These are phyloP conservation scores for Gallinago jamesoni DNA, from an alignment of 2,113 vertebrate species.

Conservation along the genomic window DNA sequence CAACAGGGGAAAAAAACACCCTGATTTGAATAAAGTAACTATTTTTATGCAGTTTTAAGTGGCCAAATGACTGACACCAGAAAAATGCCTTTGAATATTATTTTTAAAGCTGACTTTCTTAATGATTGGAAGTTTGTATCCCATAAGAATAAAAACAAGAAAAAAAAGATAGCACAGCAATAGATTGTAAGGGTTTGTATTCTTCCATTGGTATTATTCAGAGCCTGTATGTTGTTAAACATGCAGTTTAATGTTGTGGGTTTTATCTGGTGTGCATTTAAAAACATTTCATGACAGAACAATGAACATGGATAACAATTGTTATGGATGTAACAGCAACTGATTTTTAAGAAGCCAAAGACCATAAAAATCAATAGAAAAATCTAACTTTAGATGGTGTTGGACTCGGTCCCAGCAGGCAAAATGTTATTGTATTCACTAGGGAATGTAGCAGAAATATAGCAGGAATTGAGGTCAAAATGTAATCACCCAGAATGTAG, in stretches of 20 bases:
- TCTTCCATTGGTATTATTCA: neutral
- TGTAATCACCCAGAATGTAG: constrained; percentile 8
- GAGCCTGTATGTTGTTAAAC: neutral
- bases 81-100: neutral
- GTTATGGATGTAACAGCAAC: neutral
- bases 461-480: constrained; percentile 41
- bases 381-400: neutral
- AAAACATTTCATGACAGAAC: neutral
- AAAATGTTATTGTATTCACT: neutral
- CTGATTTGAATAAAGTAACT: neutral
- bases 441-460: neutral
- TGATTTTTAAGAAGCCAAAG: neutral
- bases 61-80: neutral
- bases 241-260: neutral
- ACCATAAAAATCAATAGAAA: constrained; percentile 5
- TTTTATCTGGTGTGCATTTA: neutral
- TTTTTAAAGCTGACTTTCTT: neutral
- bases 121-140: neutral
- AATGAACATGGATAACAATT: neutral
- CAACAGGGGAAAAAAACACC: neutral
- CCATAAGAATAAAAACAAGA: neutral
- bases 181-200: neutral
- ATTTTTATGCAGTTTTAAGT: neutral
- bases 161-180: neutral
- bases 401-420: neutral